Conservation (phyloP, 2,888 invertebrate species). For the Rhyacophila evoluta region DNA sequence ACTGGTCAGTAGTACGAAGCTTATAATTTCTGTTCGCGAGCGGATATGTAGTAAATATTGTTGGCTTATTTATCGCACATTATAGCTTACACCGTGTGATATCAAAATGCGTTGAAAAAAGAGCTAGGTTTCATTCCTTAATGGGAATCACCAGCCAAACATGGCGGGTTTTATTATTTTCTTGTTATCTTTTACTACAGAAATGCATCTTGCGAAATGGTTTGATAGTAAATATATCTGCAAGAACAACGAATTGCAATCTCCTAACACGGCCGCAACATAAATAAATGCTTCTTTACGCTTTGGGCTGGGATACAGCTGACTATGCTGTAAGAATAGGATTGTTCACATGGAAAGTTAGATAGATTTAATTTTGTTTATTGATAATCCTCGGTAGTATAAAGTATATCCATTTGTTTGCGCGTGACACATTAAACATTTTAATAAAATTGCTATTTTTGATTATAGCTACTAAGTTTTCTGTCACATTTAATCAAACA, state of each 20-base stretch:
- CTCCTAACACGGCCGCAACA: constrained; percentile 37
- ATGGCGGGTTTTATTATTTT: constrained; percentile 38
- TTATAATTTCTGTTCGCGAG: too few species aligned
- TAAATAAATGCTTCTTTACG: neutral
- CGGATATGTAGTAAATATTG: too few species aligned
- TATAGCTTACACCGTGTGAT: neutral
- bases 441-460: too few species aligned
- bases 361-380: too few species aligned
- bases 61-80: neutral
- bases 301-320: neutral
- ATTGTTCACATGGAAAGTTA: neutral
- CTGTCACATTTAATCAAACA: too few species aligned
- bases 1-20: too few species aligned
- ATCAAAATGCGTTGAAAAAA: neutral
- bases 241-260: constrained; percentile 39
- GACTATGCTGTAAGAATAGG: neutral
- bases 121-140: neutral
- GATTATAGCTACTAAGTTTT: too few species aligned
- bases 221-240: constrained; percentile 43
- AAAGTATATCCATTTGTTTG: too few species aligned
- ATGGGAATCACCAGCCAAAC: constrained; percentile 11
- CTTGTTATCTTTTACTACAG: constrained; percentile 43
- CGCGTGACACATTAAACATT: too few species aligned
- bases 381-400: too few species aligned
- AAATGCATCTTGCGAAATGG: constrained; percentile 42